phyloP scores from a whole-genome alignment of 2,113 vertebrate genomes.

The Acrocephalus arundinaceus region DNA sequence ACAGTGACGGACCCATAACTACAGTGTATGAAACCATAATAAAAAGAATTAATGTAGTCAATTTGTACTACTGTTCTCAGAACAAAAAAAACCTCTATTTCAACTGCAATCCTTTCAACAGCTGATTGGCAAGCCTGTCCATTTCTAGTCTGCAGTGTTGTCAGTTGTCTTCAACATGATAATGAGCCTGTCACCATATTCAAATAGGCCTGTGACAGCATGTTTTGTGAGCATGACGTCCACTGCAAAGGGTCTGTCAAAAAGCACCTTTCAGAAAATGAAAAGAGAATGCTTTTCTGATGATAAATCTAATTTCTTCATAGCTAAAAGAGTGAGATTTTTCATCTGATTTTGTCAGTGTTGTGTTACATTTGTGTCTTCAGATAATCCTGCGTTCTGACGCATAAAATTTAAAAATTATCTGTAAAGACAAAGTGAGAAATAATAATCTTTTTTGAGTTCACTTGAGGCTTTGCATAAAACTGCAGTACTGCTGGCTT shows the following conservation, averaged over 20 bases:
- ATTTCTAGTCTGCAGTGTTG: slow-evolving; percentile 78
- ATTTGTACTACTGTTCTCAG: slow-evolving; percentile 82
- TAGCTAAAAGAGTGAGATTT: slow-evolving; percentile 76
- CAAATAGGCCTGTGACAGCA: slow-evolving; percentile 85
- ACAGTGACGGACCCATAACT: slow-evolving; percentile 73
- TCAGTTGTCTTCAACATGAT: slow-evolving; percentile 84
- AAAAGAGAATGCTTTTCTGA: slow-evolving; percentile 80
- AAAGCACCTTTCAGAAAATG: slow-evolving; percentile 83
- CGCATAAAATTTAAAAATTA: slow-evolving; percentile 67
- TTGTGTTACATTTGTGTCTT: slow-evolving; percentile 71
- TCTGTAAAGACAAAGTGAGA: slow-evolving; percentile 25
- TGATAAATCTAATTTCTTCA: slow-evolving; percentile 82
- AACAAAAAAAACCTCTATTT: slow-evolving; percentile 78
- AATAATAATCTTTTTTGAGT: slow-evolving; percentile 7
- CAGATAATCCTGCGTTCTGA: slow-evolving; percentile 42
- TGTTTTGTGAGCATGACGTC: slow-evolving; percentile 83
- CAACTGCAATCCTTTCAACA: slow-evolving; percentile 78
- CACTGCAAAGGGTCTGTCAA: slow-evolving; percentile 83
- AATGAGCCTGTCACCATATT: slow-evolving; percentile 90
- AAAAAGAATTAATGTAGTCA: slow-evolving; percentile 85
- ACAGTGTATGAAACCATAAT: slow-evolving; percentile 75
- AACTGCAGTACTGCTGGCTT: not conserved
- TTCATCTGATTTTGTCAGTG: slow-evolving; percentile 76
- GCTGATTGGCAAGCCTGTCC: slow-evolving; percentile 84
- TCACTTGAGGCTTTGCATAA: slow-evolving; percentile 20